Percentiles rank a stretch among this genome's conserved stretches.
These are phyloP conservation scores for Rana temporaria DNA, from an alignment of 2,113 vertebrate genomes.

Conservation along the genomic window DNA sequence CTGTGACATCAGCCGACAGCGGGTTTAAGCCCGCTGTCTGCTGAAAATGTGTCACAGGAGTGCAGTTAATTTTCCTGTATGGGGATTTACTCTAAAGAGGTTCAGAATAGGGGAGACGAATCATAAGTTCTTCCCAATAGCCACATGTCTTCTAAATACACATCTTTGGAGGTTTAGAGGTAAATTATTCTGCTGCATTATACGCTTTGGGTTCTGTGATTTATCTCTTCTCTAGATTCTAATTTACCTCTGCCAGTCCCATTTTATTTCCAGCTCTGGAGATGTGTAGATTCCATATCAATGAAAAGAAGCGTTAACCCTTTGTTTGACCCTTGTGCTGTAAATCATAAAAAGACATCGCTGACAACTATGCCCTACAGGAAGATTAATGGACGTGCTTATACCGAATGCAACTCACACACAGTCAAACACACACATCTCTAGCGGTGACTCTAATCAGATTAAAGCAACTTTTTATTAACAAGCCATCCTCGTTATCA, in stretches of 20 bases:
- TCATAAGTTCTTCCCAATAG: too few relatives aligned
- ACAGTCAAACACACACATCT: background rate
- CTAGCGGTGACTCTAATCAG: background rate
- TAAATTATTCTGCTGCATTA: background rate
- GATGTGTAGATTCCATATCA: slow-evolving; percentile 2
- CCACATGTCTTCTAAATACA: background rate
- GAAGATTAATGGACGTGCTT: slow-evolving; percentile 62
- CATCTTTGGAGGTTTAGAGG: background rate
- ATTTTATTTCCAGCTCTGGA: background rate
- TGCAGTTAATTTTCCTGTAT: too few relatives aligned
- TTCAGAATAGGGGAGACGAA: too few relatives aligned
- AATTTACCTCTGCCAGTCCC: slow-evolving; percentile 2
- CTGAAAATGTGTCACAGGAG: too few relatives aligned
- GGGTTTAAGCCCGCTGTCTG: too few relatives aligned
- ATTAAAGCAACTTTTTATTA: slow-evolving; percentile 47
- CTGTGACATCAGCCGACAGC: too few relatives aligned
- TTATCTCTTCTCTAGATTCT: background rate
- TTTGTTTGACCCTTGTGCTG: background rate
- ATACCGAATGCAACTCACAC: slow-evolving; percentile 31
- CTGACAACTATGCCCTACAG: slow-evolving; percentile 39
- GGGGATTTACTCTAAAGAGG: too few relatives aligned
- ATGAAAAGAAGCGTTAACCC: slow-evolving; percentile 1
- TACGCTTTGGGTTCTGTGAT: background rate
- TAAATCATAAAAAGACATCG: slow-evolving; percentile 35
- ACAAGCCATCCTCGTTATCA: slow-evolving; percentile 45